These are phyloP conservation scores for Nerophis lumbriciformis DNA, from an alignment of 2,113 vertebrate genomes.

Conservation along the genomic window DNA sequence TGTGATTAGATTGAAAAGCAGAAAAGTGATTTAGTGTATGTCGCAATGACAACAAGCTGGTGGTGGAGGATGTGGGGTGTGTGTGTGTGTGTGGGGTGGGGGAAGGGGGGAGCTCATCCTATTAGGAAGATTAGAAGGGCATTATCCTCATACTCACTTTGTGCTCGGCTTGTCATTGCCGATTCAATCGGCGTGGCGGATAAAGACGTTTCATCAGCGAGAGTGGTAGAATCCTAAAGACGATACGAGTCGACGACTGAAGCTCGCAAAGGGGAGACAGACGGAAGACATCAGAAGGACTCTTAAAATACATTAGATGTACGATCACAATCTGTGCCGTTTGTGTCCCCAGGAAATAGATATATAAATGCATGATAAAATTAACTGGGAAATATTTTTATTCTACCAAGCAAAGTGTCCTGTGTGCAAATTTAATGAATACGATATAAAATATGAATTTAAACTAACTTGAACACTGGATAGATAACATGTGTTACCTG, in stretches of 20 bases:
- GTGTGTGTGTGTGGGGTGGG: background rate
- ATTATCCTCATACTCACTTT: conserved; percentile 16
- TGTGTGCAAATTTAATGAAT: too few species aligned
- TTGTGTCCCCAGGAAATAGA: too few species aligned
- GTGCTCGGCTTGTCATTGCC: conserved; percentile 7
- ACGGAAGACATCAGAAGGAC: background rate
- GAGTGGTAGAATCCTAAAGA: conserved; percentile 40
- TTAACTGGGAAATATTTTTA: too few species aligned
- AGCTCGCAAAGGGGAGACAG: background rate
- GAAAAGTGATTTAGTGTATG: background rate
- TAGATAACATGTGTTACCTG: too few species aligned
- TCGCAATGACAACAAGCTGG: conserved; percentile 3
- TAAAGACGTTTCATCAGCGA: conserved; percentile 40
- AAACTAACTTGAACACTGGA: too few species aligned
- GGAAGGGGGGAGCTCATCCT: background rate
- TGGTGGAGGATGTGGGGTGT: background rate
- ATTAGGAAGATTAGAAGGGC: conserved; percentile 10
- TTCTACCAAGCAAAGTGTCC: too few species aligned
- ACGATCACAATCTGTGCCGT: too few species aligned
- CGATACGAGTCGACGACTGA: background rate
- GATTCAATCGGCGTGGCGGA: conserved; percentile 10
- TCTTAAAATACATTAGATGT: too few species aligned
- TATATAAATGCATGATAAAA: too few species aligned
- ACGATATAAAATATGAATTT: too few species aligned
- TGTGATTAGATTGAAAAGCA: too few species aligned